These are phyloP conservation scores for Anaspis maculata DNA, from an alignment of 2,888 invertebrate species.

Conservation along the genomic window DNA sequence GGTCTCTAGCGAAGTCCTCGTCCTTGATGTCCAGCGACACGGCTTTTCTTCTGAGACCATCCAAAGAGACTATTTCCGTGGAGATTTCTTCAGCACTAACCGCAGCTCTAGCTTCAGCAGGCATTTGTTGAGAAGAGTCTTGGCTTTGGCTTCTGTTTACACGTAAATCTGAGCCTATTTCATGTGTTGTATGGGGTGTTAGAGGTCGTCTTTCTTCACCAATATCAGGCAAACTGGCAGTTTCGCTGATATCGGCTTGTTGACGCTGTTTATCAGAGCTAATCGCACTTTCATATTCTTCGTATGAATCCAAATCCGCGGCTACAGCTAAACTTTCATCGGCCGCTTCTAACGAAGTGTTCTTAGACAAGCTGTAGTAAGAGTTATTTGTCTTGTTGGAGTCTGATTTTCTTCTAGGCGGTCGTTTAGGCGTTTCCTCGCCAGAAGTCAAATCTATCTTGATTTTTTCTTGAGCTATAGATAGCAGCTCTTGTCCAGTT, in stretches of 20 bases:
- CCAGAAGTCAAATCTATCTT: slow-evolving; percentile 43
- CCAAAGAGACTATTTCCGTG: slow-evolving; percentile 48
- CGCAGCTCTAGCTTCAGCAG: slow-evolving; percentile 29
- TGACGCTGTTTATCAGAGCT: slow-evolving; percentile 44
- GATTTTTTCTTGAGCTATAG: slow-evolving; percentile 48
- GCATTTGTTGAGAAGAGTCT: slow-evolving; percentile 35
- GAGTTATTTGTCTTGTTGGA: slow-evolving; percentile 54
- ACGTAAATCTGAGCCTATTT: slow-evolving; percentile 41
- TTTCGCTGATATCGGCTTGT: slow-evolving; percentile 40
- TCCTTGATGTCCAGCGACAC: slow-evolving; percentile 39
- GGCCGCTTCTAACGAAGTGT: slow-evolving; percentile 46
- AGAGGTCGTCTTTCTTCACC: slow-evolving; percentile 26
- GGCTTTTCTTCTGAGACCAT: slow-evolving; percentile 35
- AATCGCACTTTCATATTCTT: slow-evolving; percentile 59
- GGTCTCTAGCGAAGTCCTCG: slow-evolving; percentile 41
- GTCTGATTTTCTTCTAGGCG: slow-evolving; percentile 57
- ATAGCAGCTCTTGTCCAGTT: slow-evolving; percentile 37
- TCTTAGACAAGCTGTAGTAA: slow-evolving; percentile 56
- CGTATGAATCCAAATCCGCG: slow-evolving; percentile 56
- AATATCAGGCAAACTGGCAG: slow-evolving; percentile 36
- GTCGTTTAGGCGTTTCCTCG: slow-evolving; percentile 52
- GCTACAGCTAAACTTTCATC: slow-evolving; percentile 42
- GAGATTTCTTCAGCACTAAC: slow-evolving; percentile 45
- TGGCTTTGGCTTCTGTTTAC: slow-evolving; percentile 42
- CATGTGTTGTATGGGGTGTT: slow-evolving; percentile 39